phyloP scores from a whole-genome alignment of 2,797 vertebrate species.

The Sitta carolinensis region DNA sequence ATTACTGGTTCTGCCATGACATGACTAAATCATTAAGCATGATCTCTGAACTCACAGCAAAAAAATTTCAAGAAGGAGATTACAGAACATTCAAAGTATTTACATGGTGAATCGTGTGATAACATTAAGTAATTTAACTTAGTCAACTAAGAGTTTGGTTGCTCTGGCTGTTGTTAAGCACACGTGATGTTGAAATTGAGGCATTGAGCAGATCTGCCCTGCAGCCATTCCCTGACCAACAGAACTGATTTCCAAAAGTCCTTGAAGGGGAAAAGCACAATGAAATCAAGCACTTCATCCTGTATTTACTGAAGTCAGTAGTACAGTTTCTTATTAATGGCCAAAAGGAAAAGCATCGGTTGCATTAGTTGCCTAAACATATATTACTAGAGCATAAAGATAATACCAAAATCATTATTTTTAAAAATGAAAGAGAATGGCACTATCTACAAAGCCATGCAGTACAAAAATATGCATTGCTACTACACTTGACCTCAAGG shows the following conservation, averaged over 20 bases:
- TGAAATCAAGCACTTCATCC: neutral
- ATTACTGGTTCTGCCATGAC: neutral
- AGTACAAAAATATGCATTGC: slow-evolving; percentile 1
- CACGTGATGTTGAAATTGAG: neutral
- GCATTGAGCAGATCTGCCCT: neutral
- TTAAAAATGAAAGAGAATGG: slow-evolving; percentile 3
- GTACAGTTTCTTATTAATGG: slow-evolving; percentile 11
- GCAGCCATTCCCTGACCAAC: slow-evolving; percentile 12
- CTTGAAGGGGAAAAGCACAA: neutral
- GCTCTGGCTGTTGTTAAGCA: neutral
- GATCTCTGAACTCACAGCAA: neutral
- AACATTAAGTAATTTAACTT: neutral
- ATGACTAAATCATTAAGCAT: neutral
- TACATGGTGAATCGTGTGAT: neutral
- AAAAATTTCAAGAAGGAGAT: neutral
- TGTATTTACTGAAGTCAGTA: slow-evolving; percentile 9
- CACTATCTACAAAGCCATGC: slow-evolving; percentile 30
- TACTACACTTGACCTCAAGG: neutral
- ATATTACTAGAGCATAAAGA: slow-evolving; percentile 16
- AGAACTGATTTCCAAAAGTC: slow-evolving; percentile 10
- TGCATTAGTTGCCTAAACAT: neutral
- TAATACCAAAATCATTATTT: slow-evolving; percentile 23
- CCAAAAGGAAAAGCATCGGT: slow-evolving; percentile 22
- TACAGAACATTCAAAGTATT: neutral
- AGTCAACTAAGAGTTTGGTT: neutral